Conservation (phyloP, 1,140 invertebrate species). For the Subanguina moxae region DNA sequence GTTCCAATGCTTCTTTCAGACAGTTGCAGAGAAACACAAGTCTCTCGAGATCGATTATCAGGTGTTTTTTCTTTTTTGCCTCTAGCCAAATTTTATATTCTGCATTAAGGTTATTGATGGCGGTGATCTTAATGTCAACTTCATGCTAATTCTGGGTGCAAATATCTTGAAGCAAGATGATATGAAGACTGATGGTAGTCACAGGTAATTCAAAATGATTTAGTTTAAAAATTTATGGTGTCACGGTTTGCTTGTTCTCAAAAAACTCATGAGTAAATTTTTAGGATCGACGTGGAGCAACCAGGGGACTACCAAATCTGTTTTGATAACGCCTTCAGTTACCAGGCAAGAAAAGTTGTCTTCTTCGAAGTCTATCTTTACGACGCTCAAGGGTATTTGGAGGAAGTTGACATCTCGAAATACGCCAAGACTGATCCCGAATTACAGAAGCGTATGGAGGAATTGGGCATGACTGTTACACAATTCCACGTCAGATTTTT, state of each 20-base stretch:
- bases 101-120: conserved; percentile 61
- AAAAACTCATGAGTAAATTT: conserved; percentile 9
- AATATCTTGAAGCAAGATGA: conserved; percentile 56
- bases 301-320: conserved; percentile 62
- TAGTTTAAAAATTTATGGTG: neutral
- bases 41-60: conserved; percentile 61
- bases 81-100: too few species aligned
- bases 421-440: conserved; percentile 35
- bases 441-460: conserved; percentile 27
- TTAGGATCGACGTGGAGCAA: conserved; percentile 35
- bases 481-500: conserved; percentile 42
- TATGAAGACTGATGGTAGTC: conserved; percentile 59
- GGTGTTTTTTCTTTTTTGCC: conserved; percentile 37
- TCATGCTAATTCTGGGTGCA: conserved; percentile 57
- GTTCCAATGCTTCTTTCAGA: conserved; percentile 60
- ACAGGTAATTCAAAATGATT: conserved; percentile 50
- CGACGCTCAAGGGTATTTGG: conserved; percentile 57
- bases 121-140: conserved; percentile 61
- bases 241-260: neutral
- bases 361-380: conserved; percentile 60
- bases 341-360: conserved; percentile 61
- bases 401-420: conserved; percentile 55
- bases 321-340: conserved; percentile 62
- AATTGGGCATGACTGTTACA: conserved; percentile 29
- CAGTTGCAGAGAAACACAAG: conserved; percentile 52